Evolutionary conservation across 2,888 invertebrate species (phyloP).

Genomic region (Theodoxus fluviatilis): DNA sequence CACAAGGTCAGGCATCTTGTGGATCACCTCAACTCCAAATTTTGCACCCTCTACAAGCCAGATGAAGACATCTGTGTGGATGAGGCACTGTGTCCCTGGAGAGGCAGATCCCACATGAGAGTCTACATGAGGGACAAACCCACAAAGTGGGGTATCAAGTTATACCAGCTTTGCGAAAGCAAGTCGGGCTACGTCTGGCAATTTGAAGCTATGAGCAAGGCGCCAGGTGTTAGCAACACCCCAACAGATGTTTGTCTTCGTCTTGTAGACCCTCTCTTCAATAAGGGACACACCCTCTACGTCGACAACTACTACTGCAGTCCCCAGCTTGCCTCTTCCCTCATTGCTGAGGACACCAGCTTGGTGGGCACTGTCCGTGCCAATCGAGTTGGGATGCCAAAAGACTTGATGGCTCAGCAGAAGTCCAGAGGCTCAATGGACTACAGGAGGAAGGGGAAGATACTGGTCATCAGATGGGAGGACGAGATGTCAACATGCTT

Average conservation of each 20-base stretch:
- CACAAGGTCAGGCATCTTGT: neutral
- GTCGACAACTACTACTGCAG: constrained; percentile 30
- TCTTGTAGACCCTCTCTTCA: constrained; percentile 7
- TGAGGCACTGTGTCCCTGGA: constrained; percentile 23
- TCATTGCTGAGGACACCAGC: constrained; percentile 15
- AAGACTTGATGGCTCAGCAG: constrained; percentile 19
- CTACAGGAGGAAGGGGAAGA: neutral
- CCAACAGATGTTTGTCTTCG: constrained; percentile 5
- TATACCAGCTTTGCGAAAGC: constrained; percentile 21
- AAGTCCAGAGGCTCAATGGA: neutral
- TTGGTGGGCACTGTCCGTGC: constrained; percentile 23
- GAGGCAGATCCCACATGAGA: neutral
- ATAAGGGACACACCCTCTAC: constrained; percentile 21
- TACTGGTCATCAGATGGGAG: constrained; percentile 17
- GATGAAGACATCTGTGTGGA: constrained; percentile 11
- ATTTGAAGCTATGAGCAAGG: neutral
- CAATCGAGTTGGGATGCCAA: constrained; percentile 24
- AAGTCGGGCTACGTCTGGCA: neutral
- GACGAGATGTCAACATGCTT: constrained; percentile 27
- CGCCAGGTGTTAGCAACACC: constrained; percentile 16
- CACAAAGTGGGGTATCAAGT: constrained; percentile 9
- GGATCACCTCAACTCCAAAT: neutral
- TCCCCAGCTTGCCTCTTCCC: constrained; percentile 11
- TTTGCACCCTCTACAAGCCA: neutral
- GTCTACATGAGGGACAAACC: constrained; percentile 25